Base-by-base conservation (phyloP, 2,797 vertebrate species). In the Pyrocephalus nanus region DNA sequence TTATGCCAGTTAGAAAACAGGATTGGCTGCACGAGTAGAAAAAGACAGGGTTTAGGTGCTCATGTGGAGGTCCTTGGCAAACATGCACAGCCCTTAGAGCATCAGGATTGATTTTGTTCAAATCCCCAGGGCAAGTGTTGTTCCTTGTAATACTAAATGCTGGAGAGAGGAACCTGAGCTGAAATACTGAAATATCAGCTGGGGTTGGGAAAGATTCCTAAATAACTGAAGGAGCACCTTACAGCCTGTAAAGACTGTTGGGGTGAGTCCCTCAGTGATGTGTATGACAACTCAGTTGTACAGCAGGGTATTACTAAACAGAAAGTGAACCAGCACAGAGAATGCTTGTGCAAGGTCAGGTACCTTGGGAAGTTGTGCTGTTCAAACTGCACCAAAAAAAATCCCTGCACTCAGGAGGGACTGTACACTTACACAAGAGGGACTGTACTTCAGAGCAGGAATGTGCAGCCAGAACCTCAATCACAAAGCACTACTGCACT, bases 101-200 rank as follows among this genome's bases (percentile, higher is more conserved):
- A 57, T 51, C 76, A 79, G 40, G 57, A 84, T 78, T 78, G 1
- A 21, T 67, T 92, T 81, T 79, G 60, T 54, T 79, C 53, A 43
- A 74, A 73, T 55, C 90, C 50, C 22, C 9, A 36, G 20, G n/a
- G 43, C 11, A 34, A 43, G 11, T 16, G 25, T 8, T 70, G 20
- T 32, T 87, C 16, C 1, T 0, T 25, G 8, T 32, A 53, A 20
- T 32, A 34, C 14, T 26, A 18, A 0, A 0, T 8, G 21, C n/a
- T 67, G 42, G 22, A 74, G 36, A 75, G 32, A 67, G 69, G 43
- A 80, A 32, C 13, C 36, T 17, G 22, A 88, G n/a, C 50, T n/a
- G n/a, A n/a, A n/a, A n/a, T n/a, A n/a, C n/a, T n/a, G n/a, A n/a
- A n/a, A n/a, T n/a, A n/a, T n/a, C n/a, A n/a, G n/a, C n/a, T 65